Percentiles rank a stretch among this genome's conserved stretches.
These are phyloP conservation scores for Acanthurus lineatus DNA, from an alignment of 2,797 vertebrate genomes.

Conservation along the genomic window DNA sequence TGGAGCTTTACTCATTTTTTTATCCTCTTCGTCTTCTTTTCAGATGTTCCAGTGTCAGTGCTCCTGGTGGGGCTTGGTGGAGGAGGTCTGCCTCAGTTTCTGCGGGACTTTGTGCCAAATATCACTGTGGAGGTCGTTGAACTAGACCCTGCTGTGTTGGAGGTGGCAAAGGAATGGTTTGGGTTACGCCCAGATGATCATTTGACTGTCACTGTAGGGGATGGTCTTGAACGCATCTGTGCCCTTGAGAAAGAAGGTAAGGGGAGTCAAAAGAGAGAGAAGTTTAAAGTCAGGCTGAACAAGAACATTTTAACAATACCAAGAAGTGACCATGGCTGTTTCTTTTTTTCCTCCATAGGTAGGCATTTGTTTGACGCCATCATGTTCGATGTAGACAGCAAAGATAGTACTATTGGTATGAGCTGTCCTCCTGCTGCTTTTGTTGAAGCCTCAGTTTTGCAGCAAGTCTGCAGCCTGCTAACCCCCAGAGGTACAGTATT, in stretches of 20 bases:
- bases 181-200: constrained; percentile 88
- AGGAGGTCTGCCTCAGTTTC: constrained; percentile 93
- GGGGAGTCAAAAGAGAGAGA: constrained; percentile 12
- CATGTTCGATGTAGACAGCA: constrained; percentile 98
- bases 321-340: constrained; percentile 1
- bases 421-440: constrained; percentile 96
- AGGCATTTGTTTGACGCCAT: constrained; percentile 86
- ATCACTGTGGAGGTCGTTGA: constrained; percentile 90
- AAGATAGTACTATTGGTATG: constrained; percentile 93
- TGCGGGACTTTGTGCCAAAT: constrained; percentile 90
- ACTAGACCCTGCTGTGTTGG: constrained; percentile 91
- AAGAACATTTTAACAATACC: neutral
- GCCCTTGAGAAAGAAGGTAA: constrained; percentile 78
- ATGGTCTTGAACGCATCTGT: constrained; percentile 72
- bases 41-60: constrained; percentile 85
- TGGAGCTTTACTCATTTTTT: neutral
- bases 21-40: neutral
- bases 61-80: constrained; percentile 94
- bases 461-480: constrained; percentile 89
- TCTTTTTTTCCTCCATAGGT: constrained; percentile 71
- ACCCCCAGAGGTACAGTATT: constrained; percentile 87
- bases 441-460: constrained; percentile 89
- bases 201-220: constrained; percentile 85
- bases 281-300: too few species aligned
- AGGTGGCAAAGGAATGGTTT: constrained; percentile 92